phyloP scores from a whole-genome alignment of 2,797 vertebrate genomes.

The Notoglanidium macrostoma region DNA sequence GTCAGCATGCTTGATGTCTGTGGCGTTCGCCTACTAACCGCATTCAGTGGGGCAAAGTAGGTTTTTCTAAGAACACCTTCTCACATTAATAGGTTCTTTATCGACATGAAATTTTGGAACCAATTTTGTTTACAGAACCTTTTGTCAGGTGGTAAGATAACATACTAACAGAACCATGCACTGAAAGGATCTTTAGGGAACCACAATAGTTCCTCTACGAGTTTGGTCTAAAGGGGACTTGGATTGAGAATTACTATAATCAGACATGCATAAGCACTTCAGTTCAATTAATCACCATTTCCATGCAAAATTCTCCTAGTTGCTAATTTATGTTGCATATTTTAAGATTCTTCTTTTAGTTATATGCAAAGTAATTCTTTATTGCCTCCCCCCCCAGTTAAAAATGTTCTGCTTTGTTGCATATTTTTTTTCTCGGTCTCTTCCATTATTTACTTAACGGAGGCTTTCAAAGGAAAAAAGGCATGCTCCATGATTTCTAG shows the following conservation, averaged over 20 bases:
- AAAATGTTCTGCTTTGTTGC: not conserved
- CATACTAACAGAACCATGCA: not conserved
- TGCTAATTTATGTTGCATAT: not conserved
- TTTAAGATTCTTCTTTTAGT: not conserved
- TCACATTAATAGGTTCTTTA: no score
- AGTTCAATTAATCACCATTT: no score
- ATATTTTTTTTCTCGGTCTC: not conserved
- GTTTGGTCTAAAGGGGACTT: not conserved
- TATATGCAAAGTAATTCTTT: not conserved
- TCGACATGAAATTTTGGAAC: no score
- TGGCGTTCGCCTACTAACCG: not conserved
- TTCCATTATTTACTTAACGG: not conserved
- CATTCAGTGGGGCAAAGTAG: no score
- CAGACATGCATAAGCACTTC: no score
- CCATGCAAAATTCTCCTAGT: not conserved
- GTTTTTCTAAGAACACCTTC: no score
- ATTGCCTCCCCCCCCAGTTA: not conserved
- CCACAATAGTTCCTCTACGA: not conserved
- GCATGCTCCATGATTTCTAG: not conserved
- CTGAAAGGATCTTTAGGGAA: not conserved
- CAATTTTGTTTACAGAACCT: no score
- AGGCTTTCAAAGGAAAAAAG: not conserved
- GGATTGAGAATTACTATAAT: not conserved
- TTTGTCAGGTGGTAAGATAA: no score
- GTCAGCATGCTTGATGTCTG: not conserved